Base-by-base conservation (phyloP, 2,797 vertebrate species). In the Crossoptilon crossoptilon region DNA sequence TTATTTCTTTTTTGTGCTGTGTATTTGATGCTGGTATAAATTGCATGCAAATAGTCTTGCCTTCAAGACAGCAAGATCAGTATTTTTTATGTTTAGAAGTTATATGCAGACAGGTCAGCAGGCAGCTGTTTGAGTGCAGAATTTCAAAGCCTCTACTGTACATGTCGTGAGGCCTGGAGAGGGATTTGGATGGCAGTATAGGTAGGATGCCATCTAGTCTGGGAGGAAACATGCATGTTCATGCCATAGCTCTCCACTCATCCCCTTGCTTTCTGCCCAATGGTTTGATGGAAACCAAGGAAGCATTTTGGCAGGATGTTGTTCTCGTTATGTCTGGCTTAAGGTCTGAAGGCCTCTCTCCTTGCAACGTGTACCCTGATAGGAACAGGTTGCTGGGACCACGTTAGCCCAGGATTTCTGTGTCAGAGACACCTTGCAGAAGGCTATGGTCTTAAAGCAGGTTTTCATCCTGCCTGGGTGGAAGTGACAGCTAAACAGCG, bases 341-440 rank as follows among this genome's bases (percentile, higher is more conserved):
- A 31, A 48, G 44, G 19, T 78, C 37, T 87, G n/a, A 49, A 64
- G 22, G 29, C 67, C 49, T 77, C 4, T 79, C 8, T 83, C 16
- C n/a, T 91, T 72, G n/a, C 33, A 75, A 4, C 35, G 22, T 0
- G 0, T 69, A 33, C 31, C 15, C 33, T 37, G 66, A 55, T 26
- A 69, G 41, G 31, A 27, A 5, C 17, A 53, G 48, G 26, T n/a
- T 85, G 12, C 58, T 35, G 21, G 26, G 62, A 6, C 8, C 33
- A 53, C 71, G 44, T 24, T 60, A 44, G 37, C 37, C 89, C 55
- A 59, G 29, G 23, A 29, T 72, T 63, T 81, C 46, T 81, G 44
- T 0, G 1, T 56, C 3, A 1, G 35, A 67, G 33, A n/a, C 33
- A 27, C 19, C 0, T 37, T 56, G 48, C 62, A 58, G 58, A 58